Percentiles rank a stretch among this genome's conserved stretches.
phyloP scores from a whole-genome alignment of 2,113 vertebrate species.

The Hymenochirus boettgeri region DNA sequence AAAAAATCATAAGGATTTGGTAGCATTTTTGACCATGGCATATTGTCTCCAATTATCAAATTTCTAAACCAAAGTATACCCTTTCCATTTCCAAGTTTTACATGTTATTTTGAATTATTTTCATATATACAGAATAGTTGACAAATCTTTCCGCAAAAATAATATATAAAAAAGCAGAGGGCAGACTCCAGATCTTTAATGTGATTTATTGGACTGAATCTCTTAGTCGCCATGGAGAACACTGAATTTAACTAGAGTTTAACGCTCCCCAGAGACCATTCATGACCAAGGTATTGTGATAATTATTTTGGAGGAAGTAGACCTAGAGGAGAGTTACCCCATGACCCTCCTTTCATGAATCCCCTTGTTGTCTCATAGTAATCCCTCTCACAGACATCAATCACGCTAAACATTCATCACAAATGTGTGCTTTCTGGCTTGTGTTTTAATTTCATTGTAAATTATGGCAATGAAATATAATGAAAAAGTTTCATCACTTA shows the following conservation, averaged over 20 bases:
- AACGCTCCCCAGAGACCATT: conserved; percentile 14
- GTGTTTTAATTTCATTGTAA: too few relatives aligned
- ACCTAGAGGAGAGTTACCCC: conserved; percentile 14
- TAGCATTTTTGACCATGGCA: too few relatives aligned
- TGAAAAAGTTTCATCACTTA: too few relatives aligned
- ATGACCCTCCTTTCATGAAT: conserved; percentile 13
- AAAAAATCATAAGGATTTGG: too few relatives aligned
- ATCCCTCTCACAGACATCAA: conserved; percentile 12
- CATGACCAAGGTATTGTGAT: conserved; percentile 9
- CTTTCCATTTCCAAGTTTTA: background rate
- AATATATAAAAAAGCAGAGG: background rate
- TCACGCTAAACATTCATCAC: conserved; percentile 5
- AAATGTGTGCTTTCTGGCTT: too few relatives aligned
- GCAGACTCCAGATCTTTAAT: background rate
- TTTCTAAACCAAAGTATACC: background rate
- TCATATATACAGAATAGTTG: too few relatives aligned
- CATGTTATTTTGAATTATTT: too few relatives aligned
- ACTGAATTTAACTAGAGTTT: conserved; percentile 29
- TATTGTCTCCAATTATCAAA: too few relatives aligned
- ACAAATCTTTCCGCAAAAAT: too few relatives aligned
- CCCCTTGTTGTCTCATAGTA: conserved; percentile 6
- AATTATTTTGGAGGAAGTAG: conserved; percentile 15
- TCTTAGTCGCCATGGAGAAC: conserved; percentile 20
- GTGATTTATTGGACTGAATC: conserved; percentile 16
- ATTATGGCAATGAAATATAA: too few relatives aligned